Conservation (phyloP, 92 coral and sea anemone species). For the Siderastrea radians region DNA sequence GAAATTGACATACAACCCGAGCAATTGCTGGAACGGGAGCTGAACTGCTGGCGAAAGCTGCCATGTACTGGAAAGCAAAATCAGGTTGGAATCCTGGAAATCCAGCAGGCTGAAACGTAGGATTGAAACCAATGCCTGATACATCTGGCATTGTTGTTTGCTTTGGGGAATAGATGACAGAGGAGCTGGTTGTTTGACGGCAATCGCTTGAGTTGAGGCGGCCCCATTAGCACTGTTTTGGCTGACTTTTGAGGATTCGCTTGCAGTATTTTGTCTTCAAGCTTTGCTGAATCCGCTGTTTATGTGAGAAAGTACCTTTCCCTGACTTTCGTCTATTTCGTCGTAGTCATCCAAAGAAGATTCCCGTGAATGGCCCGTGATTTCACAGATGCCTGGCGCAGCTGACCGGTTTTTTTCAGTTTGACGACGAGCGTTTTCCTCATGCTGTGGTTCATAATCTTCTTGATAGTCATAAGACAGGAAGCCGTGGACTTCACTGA, state of each 20-base stretch:
- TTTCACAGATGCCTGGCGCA: conserved; percentile 56
- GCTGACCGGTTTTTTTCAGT: conserved; percentile 59
- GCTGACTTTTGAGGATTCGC: too few relatives aligned
- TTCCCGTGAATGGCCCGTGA: conserved; percentile 72
- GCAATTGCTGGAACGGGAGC: conserved; percentile 45
- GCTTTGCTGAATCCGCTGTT: too few relatives aligned
- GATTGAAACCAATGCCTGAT: conserved; percentile 39
- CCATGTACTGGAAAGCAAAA: conserved; percentile 40
- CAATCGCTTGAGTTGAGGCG: too few relatives aligned
- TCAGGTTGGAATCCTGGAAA: conserved; percentile 21
- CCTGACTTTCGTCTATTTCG: conserved; percentile 46
- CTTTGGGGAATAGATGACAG: not conserved
- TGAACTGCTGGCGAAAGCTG: conserved; percentile 24
- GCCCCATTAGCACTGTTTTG: too few relatives aligned
- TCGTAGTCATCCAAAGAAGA: too few relatives aligned
- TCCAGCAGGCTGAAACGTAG: conserved; percentile 45
- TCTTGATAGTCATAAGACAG: conserved; percentile 45
- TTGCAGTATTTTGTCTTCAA: too few relatives aligned
- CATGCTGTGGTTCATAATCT: too few relatives aligned
- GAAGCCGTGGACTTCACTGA: conserved; percentile 63
- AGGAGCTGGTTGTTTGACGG: not conserved
- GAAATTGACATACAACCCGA: conserved; percentile 33
- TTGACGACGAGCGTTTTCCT: too few relatives aligned
- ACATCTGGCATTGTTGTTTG: conserved; percentile 7
- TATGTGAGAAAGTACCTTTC: conserved; percentile 58